phyloP scores from a whole-genome alignment of 2,113 vertebrate genomes.

The Arizona elegans region DNA sequence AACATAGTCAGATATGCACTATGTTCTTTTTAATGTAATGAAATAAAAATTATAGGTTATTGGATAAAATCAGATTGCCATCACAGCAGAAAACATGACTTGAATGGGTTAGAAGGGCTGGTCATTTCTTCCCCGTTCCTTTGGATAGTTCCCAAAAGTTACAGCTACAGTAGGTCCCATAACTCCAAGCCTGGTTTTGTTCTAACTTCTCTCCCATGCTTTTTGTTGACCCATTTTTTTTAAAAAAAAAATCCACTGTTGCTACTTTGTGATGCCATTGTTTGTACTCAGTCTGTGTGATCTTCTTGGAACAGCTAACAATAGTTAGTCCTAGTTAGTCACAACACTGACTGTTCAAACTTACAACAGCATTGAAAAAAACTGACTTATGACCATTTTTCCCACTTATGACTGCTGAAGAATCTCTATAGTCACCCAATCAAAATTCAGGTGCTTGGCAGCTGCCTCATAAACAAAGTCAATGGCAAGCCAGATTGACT shows the following conservation, averaged over 20 bases:
- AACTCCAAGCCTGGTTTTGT: not conserved
- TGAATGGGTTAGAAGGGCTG: not conserved
- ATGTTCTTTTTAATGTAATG: not conserved
- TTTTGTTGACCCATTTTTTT: not conserved
- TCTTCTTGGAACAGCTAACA: not conserved
- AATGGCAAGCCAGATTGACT: not conserved
- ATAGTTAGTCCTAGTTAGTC: not conserved
- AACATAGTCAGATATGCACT: not conserved
- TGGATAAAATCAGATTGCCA: not conserved
- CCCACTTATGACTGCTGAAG: not conserved
- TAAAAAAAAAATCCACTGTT: not conserved
- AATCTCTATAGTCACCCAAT: not conserved
- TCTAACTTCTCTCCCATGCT: not conserved
- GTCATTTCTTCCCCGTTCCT: not conserved
- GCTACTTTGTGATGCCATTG: not conserved
- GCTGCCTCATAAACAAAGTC: not conserved
- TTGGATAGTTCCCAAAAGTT: not conserved
- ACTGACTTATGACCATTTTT: not conserved
- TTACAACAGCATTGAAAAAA: not conserved
- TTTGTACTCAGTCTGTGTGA: not conserved
- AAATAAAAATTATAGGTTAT: not conserved
- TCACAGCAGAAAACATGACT: not conserved
- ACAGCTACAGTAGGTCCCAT: not conserved
- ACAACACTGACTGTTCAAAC: not conserved
- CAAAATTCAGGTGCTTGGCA: not conserved